These are phyloP conservation scores for Triplophysa rosa DNA, from an alignment of 2,113 vertebrate genomes.

Conservation along the genomic window DNA sequence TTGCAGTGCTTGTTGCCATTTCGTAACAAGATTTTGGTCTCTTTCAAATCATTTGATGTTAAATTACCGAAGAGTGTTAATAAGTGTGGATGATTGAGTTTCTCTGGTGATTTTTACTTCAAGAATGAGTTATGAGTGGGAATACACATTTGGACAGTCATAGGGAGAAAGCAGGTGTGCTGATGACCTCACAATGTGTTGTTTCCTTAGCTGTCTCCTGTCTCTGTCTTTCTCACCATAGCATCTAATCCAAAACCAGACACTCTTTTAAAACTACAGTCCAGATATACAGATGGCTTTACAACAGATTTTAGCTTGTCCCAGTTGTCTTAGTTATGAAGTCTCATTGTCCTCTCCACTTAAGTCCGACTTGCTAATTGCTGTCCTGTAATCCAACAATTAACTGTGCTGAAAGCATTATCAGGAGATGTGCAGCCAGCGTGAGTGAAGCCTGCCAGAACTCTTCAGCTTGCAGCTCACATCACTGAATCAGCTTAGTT, in stretches of 20 bases:
- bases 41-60: not conserved
- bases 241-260: not conserved
- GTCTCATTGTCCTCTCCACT: constrained; percentile 24
- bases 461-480: constrained; percentile 17
- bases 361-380: constrained; percentile 28
- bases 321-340: constrained; percentile 11
- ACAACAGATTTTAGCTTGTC: not conserved
- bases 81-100: not conserved
- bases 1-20: not conserved
- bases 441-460: constrained; percentile 6
- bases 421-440: constrained; percentile 10
- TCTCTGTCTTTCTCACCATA: not conserved
- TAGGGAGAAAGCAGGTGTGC: not conserved
- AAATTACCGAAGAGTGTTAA: not conserved
- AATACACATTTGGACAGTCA: too few species aligned
- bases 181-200: not conserved
- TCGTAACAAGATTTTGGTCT: constrained; percentile 9
- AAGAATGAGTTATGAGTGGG: not conserved
- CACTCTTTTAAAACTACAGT: not conserved
- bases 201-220: constrained; percentile 2
- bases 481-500: constrained; percentile 29
- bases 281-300: not conserved
- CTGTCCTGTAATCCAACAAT: constrained; percentile 38
- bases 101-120: not conserved
- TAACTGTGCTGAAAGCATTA: constrained; percentile 22